Base-by-base conservation (phyloP, 2,888 invertebrate species). In the Eristalis intricaria region DNA sequence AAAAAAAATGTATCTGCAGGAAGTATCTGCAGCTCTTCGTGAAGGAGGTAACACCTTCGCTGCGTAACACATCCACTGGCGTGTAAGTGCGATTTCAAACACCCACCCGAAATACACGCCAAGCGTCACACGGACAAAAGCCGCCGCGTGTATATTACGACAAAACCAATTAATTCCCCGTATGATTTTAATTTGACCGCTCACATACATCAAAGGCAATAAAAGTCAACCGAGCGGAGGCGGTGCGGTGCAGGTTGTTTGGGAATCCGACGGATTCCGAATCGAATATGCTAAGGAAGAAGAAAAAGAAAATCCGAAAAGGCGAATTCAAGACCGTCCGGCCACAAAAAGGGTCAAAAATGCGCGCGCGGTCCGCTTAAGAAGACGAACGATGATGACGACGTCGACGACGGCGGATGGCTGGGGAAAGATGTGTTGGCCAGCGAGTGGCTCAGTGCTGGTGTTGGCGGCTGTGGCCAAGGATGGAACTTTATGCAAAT, bases 131-230 rank as follows among this genome's bases (percentile, higher is more conserved):
- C n/a, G 19, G 50, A 50, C 77, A 60, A 60, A 69, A 56, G 68
- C 32, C 32, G 15, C 43, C 64, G 60, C 50, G 43, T 32, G 58
- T 15, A 50, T 74, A 75, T 87, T 83, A 87, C 84, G 84, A 73
- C 84, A 80, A 80, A 87, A 80, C 87, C 87, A 87, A 87, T 87
- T 87, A 87, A 87, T 84, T 87, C 76, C 87, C 65, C 84, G 79
- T 87, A 87, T 80, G 84, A 87, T 76, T 87, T 84, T 80, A 84
- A 84, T 84, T 87, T 87, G 79, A 84, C 84, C 83, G 79, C 86
- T 73, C 84, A 83, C 74, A 78, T 78, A 86, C 74, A 78, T 83
- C 74, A 86, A 82, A 79, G 71, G 71, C 83, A 76, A 74, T 75
- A 79, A 79, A 58, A 74, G 35, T 69, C 64, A 15, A 64, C 43